A percentile compares a stretch with the other conserved stretches of the same genome.
phyloP scores from a whole-genome alignment of 2,888 invertebrate genomes.

The Mantis religiosa region DNA sequence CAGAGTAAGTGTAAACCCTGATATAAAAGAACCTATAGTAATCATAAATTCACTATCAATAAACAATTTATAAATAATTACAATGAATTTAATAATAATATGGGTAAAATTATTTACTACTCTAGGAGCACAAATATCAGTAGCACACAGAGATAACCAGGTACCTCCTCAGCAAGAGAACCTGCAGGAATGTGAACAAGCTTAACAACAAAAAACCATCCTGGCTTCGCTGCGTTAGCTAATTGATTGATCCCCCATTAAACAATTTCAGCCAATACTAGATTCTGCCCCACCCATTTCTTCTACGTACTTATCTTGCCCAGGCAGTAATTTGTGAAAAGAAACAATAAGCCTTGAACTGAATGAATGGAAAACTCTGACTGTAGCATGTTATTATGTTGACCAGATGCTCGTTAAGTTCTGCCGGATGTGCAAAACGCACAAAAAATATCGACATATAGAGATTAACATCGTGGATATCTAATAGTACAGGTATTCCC shows the following conservation, averaged over 20 bases:
- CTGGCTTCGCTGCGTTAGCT: not conserved
- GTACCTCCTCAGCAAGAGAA: not conserved
- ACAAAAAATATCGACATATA: not conserved
- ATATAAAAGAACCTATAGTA: too few species aligned
- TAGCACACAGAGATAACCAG: too few species aligned
- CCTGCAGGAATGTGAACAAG: not conserved
- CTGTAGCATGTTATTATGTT: not conserved
- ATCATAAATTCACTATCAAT: too few species aligned
- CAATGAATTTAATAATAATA: too few species aligned
- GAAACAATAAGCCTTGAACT: not conserved
- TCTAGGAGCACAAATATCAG: too few species aligned
- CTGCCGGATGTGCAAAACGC: not conserved
- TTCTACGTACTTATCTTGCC: not conserved
- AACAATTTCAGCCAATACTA: not conserved
- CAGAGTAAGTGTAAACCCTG: too few species aligned
- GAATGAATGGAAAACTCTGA: not conserved
- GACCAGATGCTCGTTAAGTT: not conserved
- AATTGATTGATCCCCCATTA: not conserved
- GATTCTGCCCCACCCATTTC: not conserved
- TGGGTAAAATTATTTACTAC: too few species aligned
- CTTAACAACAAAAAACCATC: not conserved
- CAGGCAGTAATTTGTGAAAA: not conserved
- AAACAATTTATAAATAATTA: too few species aligned
- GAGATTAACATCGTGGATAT: not conserved
- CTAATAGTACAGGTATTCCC: not conserved